Evolutionary conservation across 1,140 invertebrate species (phyloP), one percentile per base, ranked within the genome.

Genomic region (Rhysida immarginata): DNA sequence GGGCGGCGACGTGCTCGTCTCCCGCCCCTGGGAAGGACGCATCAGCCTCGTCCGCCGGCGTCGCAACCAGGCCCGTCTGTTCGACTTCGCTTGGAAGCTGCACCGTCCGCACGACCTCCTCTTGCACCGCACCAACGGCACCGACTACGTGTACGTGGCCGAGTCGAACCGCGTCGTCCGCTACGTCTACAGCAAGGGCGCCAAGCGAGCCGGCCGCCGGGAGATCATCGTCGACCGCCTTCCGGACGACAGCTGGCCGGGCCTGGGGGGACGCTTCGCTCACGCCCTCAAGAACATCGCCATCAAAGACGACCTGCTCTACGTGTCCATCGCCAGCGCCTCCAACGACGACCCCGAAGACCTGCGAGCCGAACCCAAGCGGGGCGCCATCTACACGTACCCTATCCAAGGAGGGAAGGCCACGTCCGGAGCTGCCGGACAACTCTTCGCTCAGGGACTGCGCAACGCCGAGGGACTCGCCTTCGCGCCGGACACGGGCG

Each of bases 401-500:
- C 11, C 35, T 13, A 13, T 41, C n/a, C 11, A 11, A 41, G 35
- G 35, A 13, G 35, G 35, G 11, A 23, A 46, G 3, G 23, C n/a
- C n/a, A 20, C 21, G 18, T n/a, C 29, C 23, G 51, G 51, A n/a
- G 8, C 3, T 2, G 23, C 13, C 16, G 14, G 51, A 41, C 26
- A 27, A 3, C 51, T 53, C 3, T 3, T 53, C 2, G 18, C 51
- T 8, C 3, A 41, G 11, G 51, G 51, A 3, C 2, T 53, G 3
- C 26, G 51, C 3, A 53, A 53, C 21, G 51, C 51, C 2, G 51
- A 53, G 41, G 51, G 51, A 5, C 23, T 53, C 8, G 51, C 51
- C 3, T 8, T 53, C n/a, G 26, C 18, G 11, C 51, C 51, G 2
- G 51, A 23, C 3, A 53, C 51, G 5, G 16, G 24, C 2, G 51